Evolutionary conservation across 1,140 invertebrate genomes (phyloP).

Genomic region (Solen grandis): DNA sequence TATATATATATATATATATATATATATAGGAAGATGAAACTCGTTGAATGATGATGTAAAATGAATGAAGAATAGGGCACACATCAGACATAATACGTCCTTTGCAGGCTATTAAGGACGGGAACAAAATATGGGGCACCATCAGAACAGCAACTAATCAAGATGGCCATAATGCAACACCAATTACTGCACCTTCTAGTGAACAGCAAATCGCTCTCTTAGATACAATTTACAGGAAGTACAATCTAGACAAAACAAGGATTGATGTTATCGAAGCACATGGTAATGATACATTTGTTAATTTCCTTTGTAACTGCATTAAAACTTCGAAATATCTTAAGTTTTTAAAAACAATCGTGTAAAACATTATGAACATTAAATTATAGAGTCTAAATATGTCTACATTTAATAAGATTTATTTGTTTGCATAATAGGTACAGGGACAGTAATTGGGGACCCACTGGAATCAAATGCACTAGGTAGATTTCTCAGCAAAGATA

Average conservation of each 20-base stretch:
- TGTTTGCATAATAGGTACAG: constrained; percentile 62
- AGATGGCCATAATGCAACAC: constrained; percentile 41
- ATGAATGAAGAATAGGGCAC: too few species aligned
- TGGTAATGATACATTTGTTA: constrained; percentile 34
- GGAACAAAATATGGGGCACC: constrained; percentile 40
- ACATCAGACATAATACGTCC: too few species aligned
- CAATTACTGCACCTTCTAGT: constrained; percentile 54
- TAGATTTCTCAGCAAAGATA: constrained; percentile 1
- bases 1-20: too few species aligned
- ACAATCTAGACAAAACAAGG: constrained; percentile 14
- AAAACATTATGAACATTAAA: too few species aligned
- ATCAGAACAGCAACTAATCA: constrained; percentile 50
- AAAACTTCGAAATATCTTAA: too few species aligned
- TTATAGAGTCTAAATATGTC: too few species aligned
- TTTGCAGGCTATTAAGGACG: constrained; percentile 41
- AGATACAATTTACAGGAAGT: constrained; percentile 7
- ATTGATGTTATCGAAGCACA: constrained; percentile 57
- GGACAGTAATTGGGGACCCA: constrained; percentile 65
- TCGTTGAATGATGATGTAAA: too few species aligned
- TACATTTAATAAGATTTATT: too few species aligned
- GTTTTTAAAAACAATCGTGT: too few species aligned
- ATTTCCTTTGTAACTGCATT: not conserved
- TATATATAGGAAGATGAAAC: too few species aligned
- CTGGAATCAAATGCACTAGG: constrained; percentile 49
- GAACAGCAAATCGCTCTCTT: constrained; percentile 41